A percentile compares a stretch with the other conserved stretches of the same genome.
Evolutionary conservation across 2,797 vertebrate genomes (phyloP).

Genomic region (Macropodus opercularis): DNA sequence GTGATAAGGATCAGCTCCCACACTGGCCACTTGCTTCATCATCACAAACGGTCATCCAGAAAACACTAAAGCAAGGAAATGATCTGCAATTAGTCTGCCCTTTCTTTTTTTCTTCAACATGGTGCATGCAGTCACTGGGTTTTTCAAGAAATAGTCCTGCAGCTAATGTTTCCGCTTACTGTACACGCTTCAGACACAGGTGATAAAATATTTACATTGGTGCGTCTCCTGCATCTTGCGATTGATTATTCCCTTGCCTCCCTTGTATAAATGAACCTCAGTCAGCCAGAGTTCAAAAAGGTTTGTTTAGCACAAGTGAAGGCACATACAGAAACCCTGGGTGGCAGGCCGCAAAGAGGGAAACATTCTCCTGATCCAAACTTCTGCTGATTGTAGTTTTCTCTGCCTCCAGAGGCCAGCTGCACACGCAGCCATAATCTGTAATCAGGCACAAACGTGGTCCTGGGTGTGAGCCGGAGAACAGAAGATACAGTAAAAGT

Average conservation of each 20-base stretch:
- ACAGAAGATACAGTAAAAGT: constrained; percentile 56
- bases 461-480: constrained; percentile 49
- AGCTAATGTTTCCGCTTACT: constrained; percentile 29
- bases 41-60: constrained; percentile 48
- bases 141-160: constrained; percentile 25
- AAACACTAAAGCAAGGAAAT: constrained; percentile 57
- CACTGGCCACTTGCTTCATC: constrained; percentile 59
- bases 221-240: constrained; percentile 37
- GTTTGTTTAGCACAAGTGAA: constrained; percentile 53
- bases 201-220: constrained; percentile 68
- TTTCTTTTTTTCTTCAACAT: constrained; percentile 45
- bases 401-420: constrained; percentile 50
- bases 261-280: constrained; percentile 47
- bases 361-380: constrained; percentile 50
- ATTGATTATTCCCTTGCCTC: constrained; percentile 45
- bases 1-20: constrained; percentile 72
- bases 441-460: constrained; percentile 28
- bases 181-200: constrained; percentile 26
- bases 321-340: constrained; percentile 33
- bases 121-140: constrained; percentile 35
- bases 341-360: constrained; percentile 29
- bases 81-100: constrained; percentile 44
- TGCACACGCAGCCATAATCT: constrained; percentile 53
- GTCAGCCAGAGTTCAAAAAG: constrained; percentile 61
- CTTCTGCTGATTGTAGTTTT: constrained; percentile 40